Evolutionary conservation across 2,113 vertebrate species (phyloP).

Genomic region (Menura novaehollandiae): DNA sequence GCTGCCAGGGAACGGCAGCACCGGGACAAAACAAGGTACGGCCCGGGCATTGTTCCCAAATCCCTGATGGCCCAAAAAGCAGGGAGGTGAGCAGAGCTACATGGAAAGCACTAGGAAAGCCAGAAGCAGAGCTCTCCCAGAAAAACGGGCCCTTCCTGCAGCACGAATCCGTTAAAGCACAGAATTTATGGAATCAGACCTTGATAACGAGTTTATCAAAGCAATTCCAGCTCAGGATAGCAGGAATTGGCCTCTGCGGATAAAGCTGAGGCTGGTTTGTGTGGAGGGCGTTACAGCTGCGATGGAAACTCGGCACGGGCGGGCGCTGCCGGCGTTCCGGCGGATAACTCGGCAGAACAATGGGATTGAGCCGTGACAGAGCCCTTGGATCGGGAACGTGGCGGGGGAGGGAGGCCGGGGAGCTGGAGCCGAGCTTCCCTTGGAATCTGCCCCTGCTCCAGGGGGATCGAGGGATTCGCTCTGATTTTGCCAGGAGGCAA

Average conservation of each 20-base stretch:
- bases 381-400: not conserved
- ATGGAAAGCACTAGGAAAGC: not conserved
- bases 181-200: rapidly evolving
- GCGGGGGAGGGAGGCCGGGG: not conserved
- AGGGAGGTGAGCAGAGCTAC: not conserved
- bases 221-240: not conserved
- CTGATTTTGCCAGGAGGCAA: not conserved
- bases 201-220: not conserved
- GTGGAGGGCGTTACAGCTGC: not conserved
- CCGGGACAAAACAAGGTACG: not conserved
- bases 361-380: not conserved
- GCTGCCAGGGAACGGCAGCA: not conserved
- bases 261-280: rapidly evolving
- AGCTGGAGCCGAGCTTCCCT: not conserved
- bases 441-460: not conserved
- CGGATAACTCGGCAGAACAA: conserved; percentile 1
- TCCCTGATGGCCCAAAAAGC: not conserved
- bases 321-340: not conserved
- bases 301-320: not conserved
- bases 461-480: not conserved
- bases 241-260: not conserved
- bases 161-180: not conserved
- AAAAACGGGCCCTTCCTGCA: not conserved
- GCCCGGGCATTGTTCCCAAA: not conserved
- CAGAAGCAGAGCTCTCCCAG: not conserved